A percentile compares a stretch with the other conserved stretches of the same genome.
Conservation (phyloP, 2,888 invertebrate genomes). For the Antitype chi region DNA sequence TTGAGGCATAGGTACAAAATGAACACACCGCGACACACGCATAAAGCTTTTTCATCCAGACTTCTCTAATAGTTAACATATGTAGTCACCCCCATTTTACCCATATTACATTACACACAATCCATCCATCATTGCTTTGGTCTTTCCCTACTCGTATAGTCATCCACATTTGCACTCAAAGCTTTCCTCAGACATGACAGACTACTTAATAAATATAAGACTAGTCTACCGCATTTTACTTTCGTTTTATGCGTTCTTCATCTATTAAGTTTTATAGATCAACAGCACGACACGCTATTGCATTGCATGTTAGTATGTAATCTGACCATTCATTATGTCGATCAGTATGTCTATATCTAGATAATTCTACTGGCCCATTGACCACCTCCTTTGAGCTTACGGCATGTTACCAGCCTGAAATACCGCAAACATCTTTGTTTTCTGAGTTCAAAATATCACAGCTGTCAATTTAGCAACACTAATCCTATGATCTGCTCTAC, state of each 20-base stretch:
- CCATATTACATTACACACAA: no score
- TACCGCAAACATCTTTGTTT: background rate
- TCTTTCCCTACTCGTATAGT: no score
- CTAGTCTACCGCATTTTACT: constrained; percentile 15
- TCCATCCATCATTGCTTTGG: no score
- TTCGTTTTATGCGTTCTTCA: constrained; percentile 11
- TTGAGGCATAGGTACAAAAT: no score
- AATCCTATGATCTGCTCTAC: constrained; percentile 37
- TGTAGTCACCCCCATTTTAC: no score
- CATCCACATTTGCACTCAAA: no score
- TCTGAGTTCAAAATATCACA: constrained; percentile 12
- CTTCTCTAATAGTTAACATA: no score
- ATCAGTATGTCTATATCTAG: constrained; percentile 14
- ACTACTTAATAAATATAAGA: background rate
- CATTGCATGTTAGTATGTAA: constrained; percentile 20
- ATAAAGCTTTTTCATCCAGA: no score
- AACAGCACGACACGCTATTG: constrained; percentile 30
- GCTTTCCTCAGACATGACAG: no score
- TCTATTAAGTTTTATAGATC: constrained; percentile 10
- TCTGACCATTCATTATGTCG: constrained; percentile 23
- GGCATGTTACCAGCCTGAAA: background rate
- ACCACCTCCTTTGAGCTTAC: constrained; percentile 1
- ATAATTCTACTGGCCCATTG: constrained; percentile 23
- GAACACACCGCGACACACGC: no score
- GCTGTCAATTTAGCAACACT: constrained; percentile 31